Evolutionary conservation across 2,888 invertebrate species (phyloP), one percentile per base, ranked within the genome.

Genomic region (Leptopilina syphax): DNA sequence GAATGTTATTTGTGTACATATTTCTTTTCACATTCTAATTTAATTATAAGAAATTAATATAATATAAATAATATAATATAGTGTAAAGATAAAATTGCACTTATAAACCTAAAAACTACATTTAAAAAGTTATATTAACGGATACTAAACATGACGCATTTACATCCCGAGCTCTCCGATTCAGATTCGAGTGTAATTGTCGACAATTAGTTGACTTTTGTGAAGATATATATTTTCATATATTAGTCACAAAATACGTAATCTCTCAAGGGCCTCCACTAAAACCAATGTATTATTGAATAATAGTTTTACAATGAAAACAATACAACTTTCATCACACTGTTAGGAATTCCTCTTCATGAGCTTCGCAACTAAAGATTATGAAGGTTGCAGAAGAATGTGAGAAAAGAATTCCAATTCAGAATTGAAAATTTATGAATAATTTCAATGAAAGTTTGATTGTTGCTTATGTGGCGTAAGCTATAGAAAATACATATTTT

Each of bases 231-330:
- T 50, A 44, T 50, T 78, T 60, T 67, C 41, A 8, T 76, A 78
- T 85, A 0, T 80, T 83, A 83, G 82, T 82, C 83, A 80, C 85
- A 84, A 85, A 18, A 57, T 80, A 84, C 84, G 85, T 84, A 88
- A 84, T 86, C 89, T 90, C 89, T 88, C 89, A 90, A 89, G 90
- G 90, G 90, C 89, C 90, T 89, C 89, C 90, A 90, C 90, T 89
- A 82, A 86, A 84, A 57, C 34, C 73, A 10, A 57, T 18, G 57
- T 57, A 57, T 73, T 34, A 54, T 41, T 81, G 82, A 79, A 80
- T 79, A 81, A 78, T 83, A 81, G 76, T 24, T 81, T 44, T 78
- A 8, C 44, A 44, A 6, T 44, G 79, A 81, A 79, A 85, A 86
- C 84, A 83, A 85, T 87, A 84, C 86, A 84, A 84, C 84, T 85